Evolutionary conservation across 2,113 vertebrate genomes (phyloP).

Genomic region (Chelonoidis abingdonii): DNA sequence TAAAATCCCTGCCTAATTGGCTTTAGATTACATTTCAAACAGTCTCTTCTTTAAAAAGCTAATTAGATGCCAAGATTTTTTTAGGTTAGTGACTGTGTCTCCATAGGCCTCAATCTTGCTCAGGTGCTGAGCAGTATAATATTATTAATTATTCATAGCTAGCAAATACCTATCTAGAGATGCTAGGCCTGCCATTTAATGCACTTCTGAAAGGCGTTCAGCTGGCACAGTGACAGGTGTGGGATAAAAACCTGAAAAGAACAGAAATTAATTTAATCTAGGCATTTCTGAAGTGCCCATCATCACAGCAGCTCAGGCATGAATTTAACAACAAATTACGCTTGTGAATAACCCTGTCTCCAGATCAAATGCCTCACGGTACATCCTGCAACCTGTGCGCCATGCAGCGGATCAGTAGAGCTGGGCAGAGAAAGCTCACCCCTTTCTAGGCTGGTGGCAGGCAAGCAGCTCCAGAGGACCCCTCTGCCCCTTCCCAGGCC

Average conservation of each 20-base stretch:
- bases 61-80: neutral
- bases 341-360: neutral
- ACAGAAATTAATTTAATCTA: neutral
- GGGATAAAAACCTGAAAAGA: neutral
- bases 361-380: neutral
- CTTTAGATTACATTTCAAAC: constrained; percentile 32
- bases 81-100: neutral
- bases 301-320: neutral
- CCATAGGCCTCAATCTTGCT: neutral
- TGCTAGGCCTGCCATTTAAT: constrained; percentile 16
- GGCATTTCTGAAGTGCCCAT: neutral
- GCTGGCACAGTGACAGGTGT: neutral
- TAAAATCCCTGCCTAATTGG: neutral
- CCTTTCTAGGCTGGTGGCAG: neutral
- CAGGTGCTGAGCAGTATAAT: neutral
- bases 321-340: neutral
- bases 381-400: neutral
- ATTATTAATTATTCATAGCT: neutral
- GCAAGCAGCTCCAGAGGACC: neutral
- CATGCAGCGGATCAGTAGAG: neutral
- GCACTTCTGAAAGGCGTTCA: constrained; percentile 47
- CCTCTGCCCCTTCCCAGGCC: neutral
- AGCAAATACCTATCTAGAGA: neutral
- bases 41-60: constrained; percentile 14
- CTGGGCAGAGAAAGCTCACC: neutral